Percentiles rank a stretch among this genome's conserved stretches.
phyloP scores from a whole-genome alignment of 1,140 invertebrate species.

The Euura saliciscinereae region DNA sequence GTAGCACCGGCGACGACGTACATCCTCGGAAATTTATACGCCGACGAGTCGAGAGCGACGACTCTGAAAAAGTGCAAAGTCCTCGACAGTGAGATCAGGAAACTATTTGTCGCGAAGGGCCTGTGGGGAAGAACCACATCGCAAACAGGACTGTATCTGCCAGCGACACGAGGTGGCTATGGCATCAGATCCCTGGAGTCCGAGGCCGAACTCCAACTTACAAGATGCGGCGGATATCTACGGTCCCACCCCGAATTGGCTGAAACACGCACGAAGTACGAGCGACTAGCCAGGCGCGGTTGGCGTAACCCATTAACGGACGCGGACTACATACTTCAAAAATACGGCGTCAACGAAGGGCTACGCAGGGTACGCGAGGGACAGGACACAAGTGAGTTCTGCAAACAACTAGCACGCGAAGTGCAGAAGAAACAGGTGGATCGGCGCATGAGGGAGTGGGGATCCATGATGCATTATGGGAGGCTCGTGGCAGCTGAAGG shows the following conservation, averaged over 20 bases:
- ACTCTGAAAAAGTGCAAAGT: conserved; percentile 13
- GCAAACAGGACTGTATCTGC: too few relatives aligned
- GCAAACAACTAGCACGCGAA: too few relatives aligned
- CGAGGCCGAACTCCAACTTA: too few relatives aligned
- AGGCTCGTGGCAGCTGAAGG: conserved; percentile 5
- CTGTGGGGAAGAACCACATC: background rate
- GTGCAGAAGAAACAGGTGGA: background rate
- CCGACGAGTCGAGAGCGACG: conserved; percentile 9
- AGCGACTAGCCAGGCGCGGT: conserved; percentile 18
- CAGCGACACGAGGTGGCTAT: too few relatives aligned
- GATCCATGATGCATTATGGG: conserved; percentile 11
- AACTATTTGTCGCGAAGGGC: background rate
- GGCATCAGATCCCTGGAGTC: too few relatives aligned
- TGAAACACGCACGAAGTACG: conserved; percentile 5
- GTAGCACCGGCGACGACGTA: conserved; percentile 9
- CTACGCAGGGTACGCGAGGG: too few relatives aligned
- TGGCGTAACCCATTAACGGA: conserved; percentile 29
- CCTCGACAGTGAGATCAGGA: conserved; percentile 12
- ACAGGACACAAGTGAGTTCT: too few relatives aligned
- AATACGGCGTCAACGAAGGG: background rate
- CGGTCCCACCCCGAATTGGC: conserved; percentile 10
- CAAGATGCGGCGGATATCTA: background rate
- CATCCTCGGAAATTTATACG: conserved; percentile 11
- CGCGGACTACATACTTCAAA: background rate
- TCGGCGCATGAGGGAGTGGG: background rate